Evolutionary conservation across 1,140 invertebrate genomes (phyloP), one percentile per base, ranked within the genome.

Genomic region (Drosophila santomea): DNA sequence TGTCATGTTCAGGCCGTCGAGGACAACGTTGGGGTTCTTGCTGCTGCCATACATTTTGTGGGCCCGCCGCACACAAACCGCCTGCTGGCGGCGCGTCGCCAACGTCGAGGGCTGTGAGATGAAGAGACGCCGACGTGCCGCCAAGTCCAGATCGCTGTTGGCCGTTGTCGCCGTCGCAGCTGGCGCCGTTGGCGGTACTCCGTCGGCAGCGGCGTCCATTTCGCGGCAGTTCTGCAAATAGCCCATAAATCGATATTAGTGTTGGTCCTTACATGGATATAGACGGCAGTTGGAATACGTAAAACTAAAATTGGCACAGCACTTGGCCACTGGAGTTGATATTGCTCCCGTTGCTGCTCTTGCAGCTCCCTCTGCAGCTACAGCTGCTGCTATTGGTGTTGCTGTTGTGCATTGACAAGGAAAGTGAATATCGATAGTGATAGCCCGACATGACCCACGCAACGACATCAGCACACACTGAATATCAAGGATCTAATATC

Each of bases 1-100:
- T 14, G 96, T 97, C 96, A 98, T 97, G 83, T 97, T 97, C 28
- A 98, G 94, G 32, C 97, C 95, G 86, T 96, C 96, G 17, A 98
- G 93, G 8, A 98, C 96, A 38, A 97, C 93, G 75, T 97, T 96
- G n/a, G 96, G 96, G 88, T 96, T 97, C 55, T 95, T 97, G 67
- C 96, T 95, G 36, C 95, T 94, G 6, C 97, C 97, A 91, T 98
- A 98, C 85, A 95, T 95, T 92, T 98, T 98, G 93, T 95, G 96
- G 0, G 97, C 96, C 17, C 96, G 93, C 50, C 96, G 93, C 1
- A 98, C 96, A 78, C 96, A 96, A 1, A 98, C 96, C 0, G 97
- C 97, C 63, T 97, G 96, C 77, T 96, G 95, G 82, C 95, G 94
- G 78, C 95, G 94, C 4, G 94, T 94, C 80, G 95, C 95, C 50